phyloP scores from a whole-genome alignment of 2,888 invertebrate genomes.

The Torymus auratus region DNA sequence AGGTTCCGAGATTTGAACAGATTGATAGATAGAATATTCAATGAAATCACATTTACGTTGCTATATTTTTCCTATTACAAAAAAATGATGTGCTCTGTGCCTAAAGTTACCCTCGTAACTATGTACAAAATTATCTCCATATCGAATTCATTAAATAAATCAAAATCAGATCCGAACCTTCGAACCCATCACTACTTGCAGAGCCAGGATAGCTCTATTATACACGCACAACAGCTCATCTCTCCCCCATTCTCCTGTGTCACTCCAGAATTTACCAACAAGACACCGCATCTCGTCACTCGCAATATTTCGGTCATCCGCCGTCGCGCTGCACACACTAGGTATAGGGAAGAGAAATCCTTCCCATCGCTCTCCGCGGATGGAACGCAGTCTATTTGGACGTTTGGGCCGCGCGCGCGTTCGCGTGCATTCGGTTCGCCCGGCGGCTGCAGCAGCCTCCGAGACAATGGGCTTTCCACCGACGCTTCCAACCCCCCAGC shows the following conservation, averaged over 20 bases:
- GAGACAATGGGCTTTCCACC: slow-evolving; percentile 53
- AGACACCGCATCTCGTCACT: not conserved
- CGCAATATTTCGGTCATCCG: slow-evolving; percentile 41
- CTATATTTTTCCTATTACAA: too few species aligned
- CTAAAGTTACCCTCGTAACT: too few species aligned
- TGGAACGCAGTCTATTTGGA: slow-evolving; percentile 55
- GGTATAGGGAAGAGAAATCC: too few species aligned
- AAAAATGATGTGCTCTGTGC: too few species aligned
- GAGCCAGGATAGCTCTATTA: not conserved
- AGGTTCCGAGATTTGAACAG: too few species aligned
- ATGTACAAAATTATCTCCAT: too few species aligned
- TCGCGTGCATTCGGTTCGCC: slow-evolving; percentile 37
- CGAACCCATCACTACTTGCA: slow-evolving; percentile 9
- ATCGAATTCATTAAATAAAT: too few species aligned
- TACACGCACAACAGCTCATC: slow-evolving; percentile 9
- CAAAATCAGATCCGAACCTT: too few species aligned
- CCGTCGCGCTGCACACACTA: not conserved
- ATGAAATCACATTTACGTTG: too few species aligned
- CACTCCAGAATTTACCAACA: slow-evolving; percentile 31
- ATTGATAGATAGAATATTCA: too few species aligned
- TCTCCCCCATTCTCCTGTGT: not conserved
- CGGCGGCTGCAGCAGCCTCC: not conserved
- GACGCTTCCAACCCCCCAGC: not conserved
- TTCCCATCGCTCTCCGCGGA: slow-evolving; percentile 2
- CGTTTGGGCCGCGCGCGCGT: too few species aligned